Evolutionary conservation across 1,140 invertebrate genomes (phyloP), one percentile per base, ranked within the genome.

Genomic region (Drosophila rufa): DNA sequence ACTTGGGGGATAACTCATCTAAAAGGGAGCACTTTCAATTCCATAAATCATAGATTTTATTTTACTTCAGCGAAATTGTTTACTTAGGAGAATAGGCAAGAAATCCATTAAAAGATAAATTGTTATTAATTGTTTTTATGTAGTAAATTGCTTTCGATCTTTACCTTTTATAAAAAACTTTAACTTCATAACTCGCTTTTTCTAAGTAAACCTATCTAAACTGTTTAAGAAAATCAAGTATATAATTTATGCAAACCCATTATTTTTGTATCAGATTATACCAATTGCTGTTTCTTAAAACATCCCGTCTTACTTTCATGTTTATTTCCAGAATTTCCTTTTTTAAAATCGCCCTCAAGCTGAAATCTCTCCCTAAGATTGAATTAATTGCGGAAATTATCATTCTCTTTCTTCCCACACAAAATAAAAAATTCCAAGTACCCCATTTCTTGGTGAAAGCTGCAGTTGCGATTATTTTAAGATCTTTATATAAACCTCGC

Each of bases 241-340:
- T 36, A 36, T 36, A 11, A 36, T 4, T 11, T 9, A 33, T 33
- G 33, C 7, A 11, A 33, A 33, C 2, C 8, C 33, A 33, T 33
- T 11, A 9, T 43, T 43, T 43, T 8, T 43, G 2, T 1, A 3
- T 17, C 19, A 11, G 3, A 55, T 53, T 22, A 42, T 27, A 53
- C 9, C 42, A 27, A 14, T 19, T 19, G n/a, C 7, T 7, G 12
- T 50, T 30, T 2, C 15, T 19, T 17, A 43, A 59, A 38, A 70
- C 51, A 56, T 2, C 38, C 33, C 4, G 12, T 4, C 12, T 22
- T 3, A 2, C 30, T 71, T 45, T 71, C n/a, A 73, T 59, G 38
- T 73, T 70, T 73, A 51, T 73, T 73, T 73, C 2, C 7, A 71
- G 30, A 73, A 73, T 48, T 43, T 42, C 22, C 5, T 43, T 51